Conservation (phyloP, 2,113 vertebrate species). For the Bubo scandiacus region DNA sequence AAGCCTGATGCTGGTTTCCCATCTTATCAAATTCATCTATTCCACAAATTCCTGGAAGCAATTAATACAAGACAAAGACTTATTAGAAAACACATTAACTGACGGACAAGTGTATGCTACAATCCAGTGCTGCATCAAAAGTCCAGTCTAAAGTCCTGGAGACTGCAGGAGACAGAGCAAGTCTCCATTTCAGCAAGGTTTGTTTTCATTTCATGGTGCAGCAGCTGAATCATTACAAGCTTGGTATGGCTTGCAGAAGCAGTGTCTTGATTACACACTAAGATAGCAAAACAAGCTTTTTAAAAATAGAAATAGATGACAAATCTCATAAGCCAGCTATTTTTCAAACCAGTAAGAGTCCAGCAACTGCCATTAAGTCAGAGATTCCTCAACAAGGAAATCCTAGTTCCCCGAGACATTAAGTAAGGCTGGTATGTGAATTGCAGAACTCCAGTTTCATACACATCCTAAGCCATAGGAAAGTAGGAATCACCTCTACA, state of each 20-base stretch:
- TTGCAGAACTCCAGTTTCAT: neutral
- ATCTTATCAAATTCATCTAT: conserved; percentile 99
- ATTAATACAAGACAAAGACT: neutral
- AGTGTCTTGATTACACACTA: neutral
- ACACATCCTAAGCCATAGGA: neutral
- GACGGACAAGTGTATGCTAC: neutral
- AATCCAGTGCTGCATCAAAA: neutral
- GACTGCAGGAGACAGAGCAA: neutral
- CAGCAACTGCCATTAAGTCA: neutral
- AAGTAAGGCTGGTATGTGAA: neutral
- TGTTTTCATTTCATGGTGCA: neutral
- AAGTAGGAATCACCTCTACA: neutral
- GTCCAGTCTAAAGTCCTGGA: neutral
- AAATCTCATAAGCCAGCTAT: neutral
- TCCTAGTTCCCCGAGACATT: neutral
- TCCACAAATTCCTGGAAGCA: conserved; percentile 89
- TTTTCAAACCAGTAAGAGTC: neutral
- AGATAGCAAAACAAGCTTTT: neutral
- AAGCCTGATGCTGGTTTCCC: conserved; percentile 93
- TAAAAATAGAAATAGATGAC: neutral
- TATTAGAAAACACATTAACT: neutral
- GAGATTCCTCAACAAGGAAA: neutral
- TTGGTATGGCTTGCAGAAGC: neutral
- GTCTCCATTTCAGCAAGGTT: neutral
- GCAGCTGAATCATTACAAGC: neutral